These are phyloP conservation scores for Morone chrysops DNA, from an alignment of 2,113 vertebrate species.

Conservation along the genomic window DNA sequence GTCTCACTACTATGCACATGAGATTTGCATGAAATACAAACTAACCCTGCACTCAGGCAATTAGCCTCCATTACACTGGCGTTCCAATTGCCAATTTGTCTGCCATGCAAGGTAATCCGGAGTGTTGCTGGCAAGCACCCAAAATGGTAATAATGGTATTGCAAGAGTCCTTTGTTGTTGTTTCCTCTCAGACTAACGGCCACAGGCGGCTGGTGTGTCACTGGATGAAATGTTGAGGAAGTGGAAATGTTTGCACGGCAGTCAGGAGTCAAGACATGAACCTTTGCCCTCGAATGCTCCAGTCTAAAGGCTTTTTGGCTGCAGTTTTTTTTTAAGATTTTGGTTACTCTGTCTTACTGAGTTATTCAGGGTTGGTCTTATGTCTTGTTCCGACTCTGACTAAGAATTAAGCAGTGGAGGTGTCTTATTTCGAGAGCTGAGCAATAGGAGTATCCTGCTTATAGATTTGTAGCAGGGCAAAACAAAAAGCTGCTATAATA, in stretches of 20 bases:
- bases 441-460: neutral
- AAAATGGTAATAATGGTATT: conserved; percentile 84
- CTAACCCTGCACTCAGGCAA: conserved; percentile 84
- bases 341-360: neutral
- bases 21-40: conserved; percentile 82
- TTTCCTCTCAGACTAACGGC: conserved; percentile 76
- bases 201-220: conserved; percentile 65
- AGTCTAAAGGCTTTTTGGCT: conserved; percentile 18
- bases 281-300: conserved; percentile 59
- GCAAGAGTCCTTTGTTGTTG: conserved; percentile 78
- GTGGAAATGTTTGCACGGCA: conserved; percentile 72
- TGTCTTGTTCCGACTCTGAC: neutral
- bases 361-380: neutral
- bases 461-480: neutral
- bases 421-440: neutral
- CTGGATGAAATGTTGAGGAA: conserved; percentile 74
- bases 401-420: neutral
- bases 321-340: neutral
- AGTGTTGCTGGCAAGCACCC: conserved; percentile 81
- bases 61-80: conserved; percentile 83
- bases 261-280: conserved; percentile 63
- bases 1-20: conserved; percentile 67
- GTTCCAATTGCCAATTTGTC: conserved; percentile 84
- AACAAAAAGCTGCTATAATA: neutral
- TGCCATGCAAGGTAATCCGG: conserved; percentile 81